phyloP scores from a whole-genome alignment of 2,888 invertebrate genomes.

The Tanypteryx hageni region DNA sequence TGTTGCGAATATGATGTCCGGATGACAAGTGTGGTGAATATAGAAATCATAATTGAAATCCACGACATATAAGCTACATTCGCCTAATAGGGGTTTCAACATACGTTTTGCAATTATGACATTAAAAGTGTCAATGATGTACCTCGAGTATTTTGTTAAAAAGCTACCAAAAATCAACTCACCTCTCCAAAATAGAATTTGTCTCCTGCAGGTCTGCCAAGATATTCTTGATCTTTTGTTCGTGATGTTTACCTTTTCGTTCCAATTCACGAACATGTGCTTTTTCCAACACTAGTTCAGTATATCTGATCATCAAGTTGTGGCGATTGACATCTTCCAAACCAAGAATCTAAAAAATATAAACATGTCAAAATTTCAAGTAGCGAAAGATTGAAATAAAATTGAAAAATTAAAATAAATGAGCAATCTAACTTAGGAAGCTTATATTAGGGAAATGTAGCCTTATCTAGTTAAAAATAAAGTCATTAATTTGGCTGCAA shows the following conservation, averaged over 20 bases:
- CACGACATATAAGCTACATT: too few species aligned
- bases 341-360: slow-evolving; percentile 3
- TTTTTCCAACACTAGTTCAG: neutral
- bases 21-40: too few species aligned
- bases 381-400: neutral
- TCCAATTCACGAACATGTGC: neutral
- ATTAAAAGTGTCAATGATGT: too few species aligned
- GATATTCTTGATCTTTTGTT: neutral
- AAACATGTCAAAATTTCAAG: neutral
- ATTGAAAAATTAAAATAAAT: too few species aligned
- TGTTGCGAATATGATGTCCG: too few species aligned
- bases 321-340: neutral
- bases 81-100: too few species aligned
- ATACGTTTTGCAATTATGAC: too few species aligned
- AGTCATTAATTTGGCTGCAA: neutral
- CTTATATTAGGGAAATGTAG: neutral
- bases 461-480: neutral
- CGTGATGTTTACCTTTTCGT: neutral
- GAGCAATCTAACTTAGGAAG: neutral
- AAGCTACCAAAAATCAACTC: too few species aligned
- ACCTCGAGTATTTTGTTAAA: too few species aligned
- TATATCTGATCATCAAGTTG: slow-evolving; percentile 1
- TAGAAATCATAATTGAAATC: too few species aligned
- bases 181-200: neutral
- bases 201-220: neutral